Base-by-base conservation (phyloP, 92 coral and sea anemone genomes). In the Epizoanthus ramosus region DNA sequence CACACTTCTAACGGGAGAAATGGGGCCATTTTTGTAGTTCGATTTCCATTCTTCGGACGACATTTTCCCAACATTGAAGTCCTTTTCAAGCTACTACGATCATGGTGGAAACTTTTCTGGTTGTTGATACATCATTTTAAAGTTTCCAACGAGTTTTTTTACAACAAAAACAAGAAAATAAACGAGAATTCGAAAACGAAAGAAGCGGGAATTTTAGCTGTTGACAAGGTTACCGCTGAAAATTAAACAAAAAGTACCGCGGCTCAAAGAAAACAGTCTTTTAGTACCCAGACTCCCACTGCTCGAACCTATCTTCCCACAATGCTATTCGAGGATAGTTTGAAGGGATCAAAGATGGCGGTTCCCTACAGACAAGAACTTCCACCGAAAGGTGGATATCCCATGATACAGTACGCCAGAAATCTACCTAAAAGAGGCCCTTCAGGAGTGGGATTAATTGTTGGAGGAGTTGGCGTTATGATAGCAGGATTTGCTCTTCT, bases 381-480 rank as follows among this genome's bases (percentile, higher is more conserved):
- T 85, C 98, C 99, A 43, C 98, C 98, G 70, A 85, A 88, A 89
- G 99, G 97, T 23, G 99, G 99, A 59, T 97, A 97, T 92, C 97
- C 99, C 79, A 86, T 98, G 23, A 84, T 97, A n/a, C 91, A 91
- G 54, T 88, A 86, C 80, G 84, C 99, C 8, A 92, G 92, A 84
- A 92, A 93, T 79, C 23, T 97, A 53, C 95, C 98, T 10, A 87
- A 76, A 80, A 92, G 99, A 89, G 99, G 99, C 1, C 98, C 97
- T 0, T 88, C 96, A 77, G 99, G 99, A 72, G 68, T 91, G 54
- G 47, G 85, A 64, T 86, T 89, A 65, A 86, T 97, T 73, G 74
- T 97, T 63, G 93, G 94, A 53, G 99, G 99, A 18, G 89, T 91
- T 68, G 88, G 87, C 25, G 88, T 97, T 6, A 94, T 97, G 99